These are phyloP conservation scores for Microhierax caerulescens DNA, from an alignment of 2,797 vertebrate genomes.

Conservation along the genomic window DNA sequence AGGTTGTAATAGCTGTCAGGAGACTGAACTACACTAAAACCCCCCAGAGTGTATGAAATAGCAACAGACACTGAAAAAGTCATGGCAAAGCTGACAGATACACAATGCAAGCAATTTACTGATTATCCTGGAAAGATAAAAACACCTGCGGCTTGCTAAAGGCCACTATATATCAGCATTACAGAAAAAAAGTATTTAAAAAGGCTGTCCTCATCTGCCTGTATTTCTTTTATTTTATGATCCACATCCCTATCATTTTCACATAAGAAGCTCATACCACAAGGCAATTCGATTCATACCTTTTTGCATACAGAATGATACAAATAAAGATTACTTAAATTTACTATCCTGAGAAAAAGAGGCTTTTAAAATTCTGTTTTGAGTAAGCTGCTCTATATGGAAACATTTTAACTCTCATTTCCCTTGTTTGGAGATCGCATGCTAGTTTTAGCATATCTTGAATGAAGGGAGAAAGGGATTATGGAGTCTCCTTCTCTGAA, in stretches of 20 bases:
- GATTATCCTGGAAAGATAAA: constrained; percentile 26
- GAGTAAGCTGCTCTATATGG: not conserved
- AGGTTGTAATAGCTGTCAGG: not conserved
- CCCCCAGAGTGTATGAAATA: not conserved
- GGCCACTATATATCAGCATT: not conserved
- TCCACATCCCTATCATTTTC: not conserved
- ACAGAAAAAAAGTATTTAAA: not conserved
- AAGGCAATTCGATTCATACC: not conserved
- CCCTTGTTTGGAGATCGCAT: not conserved
- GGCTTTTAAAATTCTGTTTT: not conserved
- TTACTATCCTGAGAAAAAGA: not conserved
- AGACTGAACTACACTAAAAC: not conserved
- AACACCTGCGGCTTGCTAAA: constrained; percentile 29
- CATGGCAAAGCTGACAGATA: not conserved
- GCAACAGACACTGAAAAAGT: not conserved
- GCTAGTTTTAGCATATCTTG: not conserved
- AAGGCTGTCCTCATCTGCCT: not conserved
- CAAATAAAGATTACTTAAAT: not conserved
- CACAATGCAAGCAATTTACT: not conserved
- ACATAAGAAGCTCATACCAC: not conserved
- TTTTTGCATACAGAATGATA: not conserved
- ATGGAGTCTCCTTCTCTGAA: too few species aligned
- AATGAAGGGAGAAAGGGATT: not conserved
- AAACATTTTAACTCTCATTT: not conserved
- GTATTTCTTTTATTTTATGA: not conserved